Evolutionary conservation across 2,888 invertebrate genomes (phyloP).

Genomic region (Netelia inedita): DNA sequence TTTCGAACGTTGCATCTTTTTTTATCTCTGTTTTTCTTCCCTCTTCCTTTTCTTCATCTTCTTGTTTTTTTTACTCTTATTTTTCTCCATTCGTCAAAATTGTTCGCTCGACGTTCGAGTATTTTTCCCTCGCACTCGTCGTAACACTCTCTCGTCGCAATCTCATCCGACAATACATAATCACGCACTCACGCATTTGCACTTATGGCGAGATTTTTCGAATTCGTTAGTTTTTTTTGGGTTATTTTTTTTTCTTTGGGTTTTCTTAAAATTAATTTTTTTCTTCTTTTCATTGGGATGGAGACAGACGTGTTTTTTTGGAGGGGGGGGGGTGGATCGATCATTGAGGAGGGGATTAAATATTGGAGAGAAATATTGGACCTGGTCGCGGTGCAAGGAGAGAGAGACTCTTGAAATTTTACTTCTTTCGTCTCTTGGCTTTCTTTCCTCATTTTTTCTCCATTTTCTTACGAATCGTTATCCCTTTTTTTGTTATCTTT

Average conservation of each 20-base stretch:
- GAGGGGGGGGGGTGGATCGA: constrained; percentile 20
- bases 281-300: constrained; percentile 17
- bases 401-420: not conserved
- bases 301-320: constrained; percentile 32
- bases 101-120: constrained; percentile 50
- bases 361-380: constrained; percentile 59
- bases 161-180: constrained; percentile 11
- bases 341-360: constrained; percentile 38
- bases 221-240: constrained; percentile 32
- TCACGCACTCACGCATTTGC: constrained; percentile 40
- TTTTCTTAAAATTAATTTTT: constrained; percentile 52
- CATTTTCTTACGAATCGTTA: constrained; percentile 17
- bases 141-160: constrained; percentile 20
- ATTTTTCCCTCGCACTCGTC: constrained; percentile 11
- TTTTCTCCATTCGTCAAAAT: constrained; percentile 58
- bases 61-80: constrained; percentile 11
- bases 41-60: constrained; percentile 6
- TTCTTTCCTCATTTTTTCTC: not conserved
- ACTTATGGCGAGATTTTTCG: constrained; percentile 39
- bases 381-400: constrained; percentile 45
- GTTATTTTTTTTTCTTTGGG: constrained; percentile 51
- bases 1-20: constrained; percentile 55
- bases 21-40: not conserved
- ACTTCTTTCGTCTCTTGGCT: not conserved
- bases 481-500: not conserved